Evolutionary conservation across 2,888 invertebrate species (phyloP).

Genomic region (Pterobdella sp.): DNA sequence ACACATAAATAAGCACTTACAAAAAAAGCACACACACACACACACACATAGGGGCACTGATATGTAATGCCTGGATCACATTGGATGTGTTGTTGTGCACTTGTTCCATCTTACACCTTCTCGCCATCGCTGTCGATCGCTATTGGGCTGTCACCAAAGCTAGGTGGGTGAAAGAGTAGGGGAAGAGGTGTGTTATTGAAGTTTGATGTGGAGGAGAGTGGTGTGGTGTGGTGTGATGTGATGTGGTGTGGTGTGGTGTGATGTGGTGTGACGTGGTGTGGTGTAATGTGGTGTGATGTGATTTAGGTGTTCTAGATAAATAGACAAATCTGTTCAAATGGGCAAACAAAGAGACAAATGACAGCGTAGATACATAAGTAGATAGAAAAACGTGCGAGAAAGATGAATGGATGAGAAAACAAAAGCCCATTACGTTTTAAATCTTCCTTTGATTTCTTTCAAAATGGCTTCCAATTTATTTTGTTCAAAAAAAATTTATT

Average conservation of each 20-base stretch:
- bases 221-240: background rate
- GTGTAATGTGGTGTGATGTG: background rate
- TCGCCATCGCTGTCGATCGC: constrained; percentile 89
- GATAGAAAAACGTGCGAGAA: background rate
- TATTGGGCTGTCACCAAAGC: constrained; percentile 95
- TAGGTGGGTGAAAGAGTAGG: background rate
- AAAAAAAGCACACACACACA: background rate
- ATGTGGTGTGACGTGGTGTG: background rate
- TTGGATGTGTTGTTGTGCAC: constrained; percentile 78
- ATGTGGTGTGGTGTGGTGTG: background rate
- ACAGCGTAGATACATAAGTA: background rate
- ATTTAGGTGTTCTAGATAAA: background rate
- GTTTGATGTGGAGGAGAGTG: background rate
- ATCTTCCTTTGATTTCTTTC: no score
- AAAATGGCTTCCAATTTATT: no score
- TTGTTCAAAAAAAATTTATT: no score
- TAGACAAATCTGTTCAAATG: background rate
- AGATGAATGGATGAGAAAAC: background rate
- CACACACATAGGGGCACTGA: constrained; percentile 16
- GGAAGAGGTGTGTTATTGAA: no score
- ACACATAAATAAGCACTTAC: constrained; percentile 45
- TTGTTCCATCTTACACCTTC: constrained; percentile 88
- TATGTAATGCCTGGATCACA: constrained; percentile 92
- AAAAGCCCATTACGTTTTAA: no score
- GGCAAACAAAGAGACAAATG: background rate